phyloP scores from a whole-genome alignment of 1,140 invertebrate species.

The Bombus pascuorum region DNA sequence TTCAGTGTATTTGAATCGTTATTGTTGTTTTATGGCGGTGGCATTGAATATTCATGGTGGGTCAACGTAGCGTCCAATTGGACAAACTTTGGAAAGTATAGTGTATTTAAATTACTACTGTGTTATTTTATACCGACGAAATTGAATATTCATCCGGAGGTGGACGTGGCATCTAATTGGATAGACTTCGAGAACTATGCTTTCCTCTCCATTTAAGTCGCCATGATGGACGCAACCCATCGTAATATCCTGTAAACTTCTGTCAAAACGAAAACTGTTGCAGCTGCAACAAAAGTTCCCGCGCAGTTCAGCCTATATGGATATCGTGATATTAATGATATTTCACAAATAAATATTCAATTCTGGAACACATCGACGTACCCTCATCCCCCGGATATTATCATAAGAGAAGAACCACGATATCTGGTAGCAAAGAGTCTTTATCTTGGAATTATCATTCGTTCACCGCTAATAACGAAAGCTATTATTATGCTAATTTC shows the following conservation, averaged over 20 bases:
- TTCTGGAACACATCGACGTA: neutral
- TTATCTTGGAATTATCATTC: neutral
- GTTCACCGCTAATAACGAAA: neutral
- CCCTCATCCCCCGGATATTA: neutral
- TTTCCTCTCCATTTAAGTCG: neutral
- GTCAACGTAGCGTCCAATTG: neutral
- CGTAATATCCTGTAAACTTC: neutral
- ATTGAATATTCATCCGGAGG: slow-evolving; percentile 21
- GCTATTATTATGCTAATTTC: slow-evolving; percentile 26
- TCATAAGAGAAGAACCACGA: neutral
- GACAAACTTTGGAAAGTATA: slow-evolving; percentile 22
- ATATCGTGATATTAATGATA: neutral
- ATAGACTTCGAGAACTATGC: neutral
- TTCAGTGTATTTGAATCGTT: neutral
- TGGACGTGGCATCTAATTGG: slow-evolving; percentile 5
- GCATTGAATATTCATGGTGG: neutral
- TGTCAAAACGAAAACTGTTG: neutral
- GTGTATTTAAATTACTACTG: slow-evolving; percentile 16
- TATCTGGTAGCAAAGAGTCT: neutral
- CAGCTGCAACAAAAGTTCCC: neutral
- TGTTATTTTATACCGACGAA: slow-evolving; percentile 11
- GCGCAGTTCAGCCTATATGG: neutral
- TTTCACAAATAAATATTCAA: neutral
- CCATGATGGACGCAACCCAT: neutral
- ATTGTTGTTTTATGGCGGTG: slow-evolving; percentile 1